A percentile compares a stretch with the other conserved stretches of the same genome.
These are phyloP conservation scores for Leptobrachium ailaonicum DNA, from an alignment of 2,113 vertebrate genomes.

Conservation along the genomic window DNA sequence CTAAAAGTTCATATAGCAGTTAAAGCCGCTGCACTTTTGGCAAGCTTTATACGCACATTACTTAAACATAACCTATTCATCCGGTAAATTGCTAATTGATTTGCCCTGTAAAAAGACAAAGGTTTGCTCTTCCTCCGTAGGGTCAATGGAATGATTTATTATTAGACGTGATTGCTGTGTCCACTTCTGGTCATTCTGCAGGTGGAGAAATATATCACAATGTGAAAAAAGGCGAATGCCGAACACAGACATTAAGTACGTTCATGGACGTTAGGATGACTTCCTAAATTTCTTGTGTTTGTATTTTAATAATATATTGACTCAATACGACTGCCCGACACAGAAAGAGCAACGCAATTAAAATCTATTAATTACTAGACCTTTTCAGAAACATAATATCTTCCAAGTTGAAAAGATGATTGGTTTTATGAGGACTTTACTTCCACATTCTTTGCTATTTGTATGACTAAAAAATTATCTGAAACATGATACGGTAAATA, in stretches of 20 bases:
- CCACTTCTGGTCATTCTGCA: constrained; percentile 5
- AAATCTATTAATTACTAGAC: not conserved
- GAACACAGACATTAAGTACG: not conserved
- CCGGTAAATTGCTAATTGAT: constrained; percentile 56
- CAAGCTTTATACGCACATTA: not conserved
- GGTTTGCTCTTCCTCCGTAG: constrained; percentile 42
- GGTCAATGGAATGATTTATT: constrained; percentile 14
- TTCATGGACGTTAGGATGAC: not conserved
- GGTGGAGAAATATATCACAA: not conserved
- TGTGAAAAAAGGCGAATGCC: not conserved
- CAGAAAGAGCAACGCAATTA: not conserved
- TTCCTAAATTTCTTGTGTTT: not conserved
- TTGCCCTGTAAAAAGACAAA: constrained; percentile 57
- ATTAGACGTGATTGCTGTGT: constrained; percentile 16
- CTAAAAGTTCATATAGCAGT: constrained; percentile 1
- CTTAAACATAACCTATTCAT: constrained; percentile 54
- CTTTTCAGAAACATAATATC: not conserved
- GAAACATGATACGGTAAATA: not conserved
- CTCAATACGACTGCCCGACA: not conserved
- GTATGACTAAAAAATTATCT: not conserved
- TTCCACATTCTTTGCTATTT: not conserved
- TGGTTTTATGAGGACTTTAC: not conserved
- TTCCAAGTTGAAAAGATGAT: not conserved
- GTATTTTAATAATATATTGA: not conserved
- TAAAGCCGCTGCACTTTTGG: constrained; percentile 49